A percentile compares a stretch with the other conserved stretches of the same genome.
Conservation (phyloP, 2,888 invertebrate species). For the Pyrrhosoma nymphula region DNA sequence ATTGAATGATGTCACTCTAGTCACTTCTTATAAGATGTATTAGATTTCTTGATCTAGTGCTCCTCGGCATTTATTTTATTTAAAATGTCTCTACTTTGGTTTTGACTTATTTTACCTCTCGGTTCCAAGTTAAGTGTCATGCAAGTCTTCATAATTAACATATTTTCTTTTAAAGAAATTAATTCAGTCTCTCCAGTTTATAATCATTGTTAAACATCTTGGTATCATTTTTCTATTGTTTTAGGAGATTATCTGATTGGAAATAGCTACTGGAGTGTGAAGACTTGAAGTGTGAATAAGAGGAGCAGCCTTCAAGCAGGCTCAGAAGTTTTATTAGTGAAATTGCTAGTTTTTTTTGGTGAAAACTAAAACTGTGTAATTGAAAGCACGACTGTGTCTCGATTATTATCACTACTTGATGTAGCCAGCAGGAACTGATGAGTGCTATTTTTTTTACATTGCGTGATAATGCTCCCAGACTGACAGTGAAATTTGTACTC, state of each 20-base stretch:
- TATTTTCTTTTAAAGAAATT: background rate
- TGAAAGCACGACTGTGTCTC: background rate
- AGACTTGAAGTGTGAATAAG: constrained; percentile 62
- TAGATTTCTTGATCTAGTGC: background rate
- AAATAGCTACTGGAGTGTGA: constrained; percentile 61
- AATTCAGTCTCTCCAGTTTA: constrained; percentile 22
- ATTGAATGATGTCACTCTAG: background rate
- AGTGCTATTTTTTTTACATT: constrained; percentile 43
- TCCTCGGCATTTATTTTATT: constrained; percentile 20
- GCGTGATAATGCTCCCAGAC: constrained; percentile 18
- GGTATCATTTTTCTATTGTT: constrained; percentile 61
- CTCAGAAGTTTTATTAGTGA: constrained; percentile 39
- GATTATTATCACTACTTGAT: constrained; percentile 3
- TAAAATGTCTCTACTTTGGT: background rate
- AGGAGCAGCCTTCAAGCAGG: constrained; percentile 51
- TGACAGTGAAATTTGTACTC: constrained; percentile 25
- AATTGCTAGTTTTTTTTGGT: constrained; percentile 18
- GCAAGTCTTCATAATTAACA: constrained; percentile 21
- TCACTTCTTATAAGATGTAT: background rate
- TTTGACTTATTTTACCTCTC: background rate
- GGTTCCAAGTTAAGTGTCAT: background rate
- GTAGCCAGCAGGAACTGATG: background rate
- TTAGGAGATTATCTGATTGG: constrained; percentile 49
- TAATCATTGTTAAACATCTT: constrained; percentile 49
- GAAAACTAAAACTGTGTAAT: constrained; percentile 41